Evolutionary conservation across 2,113 vertebrate species (phyloP).

Genomic region (Cryptotis parvus): DNA sequence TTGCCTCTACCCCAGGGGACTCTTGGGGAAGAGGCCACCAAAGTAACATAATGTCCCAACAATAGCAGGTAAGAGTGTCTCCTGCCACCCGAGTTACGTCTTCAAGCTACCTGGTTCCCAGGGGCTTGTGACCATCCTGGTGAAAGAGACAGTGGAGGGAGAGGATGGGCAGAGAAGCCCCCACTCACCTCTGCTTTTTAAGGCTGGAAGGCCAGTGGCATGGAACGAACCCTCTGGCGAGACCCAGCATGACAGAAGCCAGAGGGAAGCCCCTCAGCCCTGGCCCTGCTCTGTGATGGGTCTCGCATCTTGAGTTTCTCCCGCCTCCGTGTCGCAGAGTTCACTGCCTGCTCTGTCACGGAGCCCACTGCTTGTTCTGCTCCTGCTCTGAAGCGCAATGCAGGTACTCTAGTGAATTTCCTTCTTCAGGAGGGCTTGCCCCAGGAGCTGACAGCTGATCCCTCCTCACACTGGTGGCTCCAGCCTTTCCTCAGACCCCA

Average conservation of each 20-base stretch:
- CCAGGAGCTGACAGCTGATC: neutral
- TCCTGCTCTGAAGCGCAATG: neutral
- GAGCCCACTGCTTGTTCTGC: neutral
- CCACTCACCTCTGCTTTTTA: neutral
- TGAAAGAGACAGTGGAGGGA: neutral
- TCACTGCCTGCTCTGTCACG: neutral
- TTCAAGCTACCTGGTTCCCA: neutral
- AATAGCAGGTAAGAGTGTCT: neutral
- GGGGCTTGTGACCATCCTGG: neutral
- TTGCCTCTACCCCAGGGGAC: neutral
- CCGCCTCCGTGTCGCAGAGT: neutral
- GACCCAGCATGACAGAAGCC: neutral
- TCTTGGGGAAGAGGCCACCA: neutral
- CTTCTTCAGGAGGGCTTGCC: rapidly evolving
- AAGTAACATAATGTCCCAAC: neutral
- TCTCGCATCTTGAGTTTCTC: too few relatives aligned
- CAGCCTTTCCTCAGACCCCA: too few relatives aligned
- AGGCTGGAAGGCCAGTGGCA: neutral
- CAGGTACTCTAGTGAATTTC: neutral
- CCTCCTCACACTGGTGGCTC: neutral
- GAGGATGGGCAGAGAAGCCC: neutral
- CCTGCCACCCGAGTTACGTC: neutral
- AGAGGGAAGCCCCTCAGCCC: neutral
- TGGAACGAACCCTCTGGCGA: neutral
- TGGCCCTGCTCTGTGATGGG: neutral